These are phyloP conservation scores for Ginglymostoma cirratum DNA, from an alignment of 2,113 vertebrate species.

Conservation along the genomic window DNA sequence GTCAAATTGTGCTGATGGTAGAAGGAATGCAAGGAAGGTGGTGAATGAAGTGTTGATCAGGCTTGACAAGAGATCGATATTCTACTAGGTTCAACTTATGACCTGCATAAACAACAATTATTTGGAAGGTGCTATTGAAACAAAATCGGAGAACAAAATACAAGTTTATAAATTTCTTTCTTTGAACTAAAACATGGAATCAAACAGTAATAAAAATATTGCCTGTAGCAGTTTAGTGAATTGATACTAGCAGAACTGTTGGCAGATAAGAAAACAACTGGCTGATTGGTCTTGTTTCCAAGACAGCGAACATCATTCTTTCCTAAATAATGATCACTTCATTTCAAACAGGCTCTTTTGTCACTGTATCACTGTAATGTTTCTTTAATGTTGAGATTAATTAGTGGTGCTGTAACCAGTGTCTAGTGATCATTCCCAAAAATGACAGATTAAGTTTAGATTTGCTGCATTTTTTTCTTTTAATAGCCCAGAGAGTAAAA, in stretches of 20 bases:
- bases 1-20: not conserved
- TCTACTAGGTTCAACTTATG: not conserved
- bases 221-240: not conserved
- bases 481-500: not conserved
- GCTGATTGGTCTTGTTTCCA: not conserved
- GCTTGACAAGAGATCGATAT: not conserved
- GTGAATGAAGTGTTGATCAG: not conserved
- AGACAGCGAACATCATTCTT: not conserved
- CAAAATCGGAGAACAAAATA: not conserved
- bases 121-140: not conserved
- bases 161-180: not conserved
- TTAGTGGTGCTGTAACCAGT: not conserved
- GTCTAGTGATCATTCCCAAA: not conserved
- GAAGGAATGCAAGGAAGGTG: not conserved
- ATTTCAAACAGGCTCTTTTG: not conserved
- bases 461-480: not conserved
- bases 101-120: not conserved
- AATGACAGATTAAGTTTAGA: not conserved
- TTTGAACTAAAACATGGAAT: not conserved
- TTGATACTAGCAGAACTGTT: not conserved
- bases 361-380: not conserved
- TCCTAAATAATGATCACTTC: not conserved
- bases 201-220: not conserved
- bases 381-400: not conserved
- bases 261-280: not conserved